These are phyloP conservation scores for Apeltes quadracus DNA, from an alignment of 2,113 vertebrate genomes.

Conservation along the genomic window DNA sequence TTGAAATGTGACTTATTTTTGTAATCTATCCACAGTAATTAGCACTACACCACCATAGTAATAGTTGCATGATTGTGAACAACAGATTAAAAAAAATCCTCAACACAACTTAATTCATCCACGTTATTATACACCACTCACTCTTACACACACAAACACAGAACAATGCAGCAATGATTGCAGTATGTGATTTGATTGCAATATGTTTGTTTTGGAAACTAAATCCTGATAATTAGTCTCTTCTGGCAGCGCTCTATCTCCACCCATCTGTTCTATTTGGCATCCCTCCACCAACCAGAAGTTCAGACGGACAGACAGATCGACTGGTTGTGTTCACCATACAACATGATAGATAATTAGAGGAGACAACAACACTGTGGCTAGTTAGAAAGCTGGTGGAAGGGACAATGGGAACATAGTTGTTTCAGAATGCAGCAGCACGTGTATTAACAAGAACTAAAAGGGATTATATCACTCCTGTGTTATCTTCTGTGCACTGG, in stretches of 20 bases:
- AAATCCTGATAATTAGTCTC: slow-evolving; percentile 76
- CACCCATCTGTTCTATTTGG: slow-evolving; percentile 73
- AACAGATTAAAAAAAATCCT: slow-evolving; percentile 47
- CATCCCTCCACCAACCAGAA: slow-evolving; percentile 65
- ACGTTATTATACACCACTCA: slow-evolving; percentile 50
- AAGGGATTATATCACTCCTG: no score
- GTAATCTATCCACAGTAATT: slow-evolving; percentile 41
- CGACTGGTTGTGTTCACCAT: slow-evolving; percentile 67
- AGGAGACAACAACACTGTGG: slow-evolving; percentile 66
- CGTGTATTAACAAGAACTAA: no score
- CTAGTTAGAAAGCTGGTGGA: slow-evolving; percentile 33
- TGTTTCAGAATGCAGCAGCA: no score
- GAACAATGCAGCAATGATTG: slow-evolving; percentile 72
- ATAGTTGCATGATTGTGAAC: slow-evolving; percentile 39
- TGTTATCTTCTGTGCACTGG: no score
- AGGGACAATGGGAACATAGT: slow-evolving; percentile 28
- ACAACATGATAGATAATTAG: slow-evolving; percentile 76
- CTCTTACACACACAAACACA: slow-evolving; percentile 14
- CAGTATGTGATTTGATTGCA: slow-evolving; percentile 79
- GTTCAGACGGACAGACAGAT: slow-evolving; percentile 70
- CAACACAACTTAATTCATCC: slow-evolving; percentile 58
- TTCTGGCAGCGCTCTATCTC: slow-evolving; percentile 64
- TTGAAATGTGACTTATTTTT: slow-evolving; percentile 42
- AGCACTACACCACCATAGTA: slow-evolving; percentile 41
- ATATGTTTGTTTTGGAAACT: slow-evolving; percentile 78